Evolutionary conservation across 2,888 invertebrate species (phyloP).

Genomic region (Eilema griseolum): DNA sequence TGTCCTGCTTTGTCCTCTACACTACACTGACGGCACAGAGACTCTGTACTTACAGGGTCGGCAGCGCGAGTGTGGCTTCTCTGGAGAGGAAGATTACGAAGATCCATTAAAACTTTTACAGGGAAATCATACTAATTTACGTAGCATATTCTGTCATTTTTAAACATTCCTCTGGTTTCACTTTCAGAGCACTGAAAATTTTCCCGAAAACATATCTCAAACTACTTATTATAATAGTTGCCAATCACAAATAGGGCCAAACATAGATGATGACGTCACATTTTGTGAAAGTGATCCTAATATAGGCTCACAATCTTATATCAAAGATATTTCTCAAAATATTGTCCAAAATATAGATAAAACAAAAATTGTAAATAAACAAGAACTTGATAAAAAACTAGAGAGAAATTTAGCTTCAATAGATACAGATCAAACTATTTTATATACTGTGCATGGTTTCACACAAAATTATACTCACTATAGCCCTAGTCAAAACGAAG

Average conservation of each 20-base stretch:
- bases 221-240: conserved; percentile 26
- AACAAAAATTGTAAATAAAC: neutral
- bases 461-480: conserved; percentile 58
- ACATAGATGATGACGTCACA: conserved; percentile 4
- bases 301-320: neutral
- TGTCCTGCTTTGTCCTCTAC: too few relatives aligned
- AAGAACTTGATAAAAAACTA: neutral
- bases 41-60: too few relatives aligned
- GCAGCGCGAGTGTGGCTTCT: too few relatives aligned
- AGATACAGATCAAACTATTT: conserved; percentile 51
- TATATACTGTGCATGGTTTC: conserved; percentile 50
- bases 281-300: neutral
- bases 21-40: too few relatives aligned
- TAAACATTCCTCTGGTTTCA: neutral
- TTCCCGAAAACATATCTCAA: conserved; percentile 28
- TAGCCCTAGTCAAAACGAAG: conserved; percentile 63
- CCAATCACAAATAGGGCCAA: neutral
- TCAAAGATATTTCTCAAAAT: neutral
- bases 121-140: neutral
- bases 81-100: too few relatives aligned
- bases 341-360: neutral
- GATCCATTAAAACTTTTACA: neutral
- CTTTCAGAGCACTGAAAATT: conserved; percentile 23
- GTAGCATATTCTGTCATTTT: too few relatives aligned
- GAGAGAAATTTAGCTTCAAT: neutral